These are phyloP conservation scores for Borostomias antarcticus DNA, from an alignment of 2,797 vertebrate genomes.

Conservation along the genomic window DNA sequence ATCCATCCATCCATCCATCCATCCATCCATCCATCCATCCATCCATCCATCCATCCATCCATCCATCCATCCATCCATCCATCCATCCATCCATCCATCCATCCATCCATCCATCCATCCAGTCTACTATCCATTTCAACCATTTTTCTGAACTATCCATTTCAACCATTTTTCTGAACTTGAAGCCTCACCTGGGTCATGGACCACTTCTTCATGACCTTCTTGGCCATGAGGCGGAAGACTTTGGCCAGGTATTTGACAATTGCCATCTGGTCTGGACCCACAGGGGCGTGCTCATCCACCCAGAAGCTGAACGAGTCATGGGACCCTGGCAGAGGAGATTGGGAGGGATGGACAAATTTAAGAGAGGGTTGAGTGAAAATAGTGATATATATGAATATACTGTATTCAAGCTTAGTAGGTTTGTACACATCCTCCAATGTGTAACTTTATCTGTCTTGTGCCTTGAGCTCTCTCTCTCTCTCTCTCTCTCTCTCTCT, in stretches of 20 bases:
- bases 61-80: too few species aligned
- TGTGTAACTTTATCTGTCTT: background rate
- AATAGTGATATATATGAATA: too few species aligned
- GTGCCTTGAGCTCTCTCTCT: too few species aligned
- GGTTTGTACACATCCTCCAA: too few species aligned
- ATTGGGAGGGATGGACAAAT: too few species aligned
- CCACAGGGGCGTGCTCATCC: slow-evolving; percentile 92
- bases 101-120: too few species aligned
- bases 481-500: too few species aligned
- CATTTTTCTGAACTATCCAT: background rate
- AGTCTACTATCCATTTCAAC: background rate
- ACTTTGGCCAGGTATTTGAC: slow-evolving; percentile 90
- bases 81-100: too few species aligned
- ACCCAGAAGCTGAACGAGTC: slow-evolving; percentile 99
- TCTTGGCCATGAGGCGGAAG: slow-evolving; percentile 88
- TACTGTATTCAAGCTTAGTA: too few species aligned
- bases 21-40: too few species aligned
- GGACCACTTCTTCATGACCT: slow-evolving; percentile 98
- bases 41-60: too few species aligned
- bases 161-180: background rate
- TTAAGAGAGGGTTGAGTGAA: background rate
- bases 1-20: too few species aligned
- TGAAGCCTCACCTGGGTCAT: slow-evolving; percentile 83
- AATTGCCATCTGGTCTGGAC: slow-evolving; percentile 89
- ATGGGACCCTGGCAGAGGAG: slow-evolving; percentile 83